Percentiles rank a stretch among this genome's conserved stretches.
Evolutionary conservation across 2,113 vertebrate genomes (phyloP).

Genomic region (Stegostoma tigrinum): DNA sequence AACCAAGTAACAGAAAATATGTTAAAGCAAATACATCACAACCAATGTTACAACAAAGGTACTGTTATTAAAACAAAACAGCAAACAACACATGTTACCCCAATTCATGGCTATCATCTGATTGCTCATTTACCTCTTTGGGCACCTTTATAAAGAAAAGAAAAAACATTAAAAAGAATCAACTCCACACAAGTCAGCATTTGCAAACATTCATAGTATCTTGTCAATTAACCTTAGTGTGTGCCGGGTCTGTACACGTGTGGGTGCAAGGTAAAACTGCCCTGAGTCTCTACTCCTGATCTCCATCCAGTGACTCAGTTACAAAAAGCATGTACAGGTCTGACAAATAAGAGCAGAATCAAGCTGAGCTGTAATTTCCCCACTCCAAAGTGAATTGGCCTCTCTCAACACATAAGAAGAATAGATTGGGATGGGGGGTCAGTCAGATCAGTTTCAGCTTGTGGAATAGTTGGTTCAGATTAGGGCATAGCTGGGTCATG

Average conservation of each 20-base stretch:
- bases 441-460: too few species aligned
- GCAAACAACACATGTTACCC: background rate
- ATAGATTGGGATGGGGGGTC: too few species aligned
- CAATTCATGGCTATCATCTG: background rate
- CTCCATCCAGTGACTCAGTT: background rate
- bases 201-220: background rate
- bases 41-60: background rate
- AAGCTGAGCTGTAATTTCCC: background rate
- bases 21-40: background rate
- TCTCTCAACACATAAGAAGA: background rate
- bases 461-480: too few species aligned
- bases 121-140: slow-evolving; percentile 68
- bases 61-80: background rate
- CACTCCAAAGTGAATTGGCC: background rate
- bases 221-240: background rate
- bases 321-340: too few species aligned
- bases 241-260: too few species aligned
- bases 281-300: background rate
- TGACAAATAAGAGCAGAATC: background rate
- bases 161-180: slow-evolving; percentile 31
- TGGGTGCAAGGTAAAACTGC: background rate
- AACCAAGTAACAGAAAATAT: background rate
- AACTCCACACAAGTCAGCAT: background rate
- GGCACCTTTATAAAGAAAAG: slow-evolving; percentile 63
- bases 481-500: too few species aligned